Evolutionary conservation across 2,888 invertebrate species (phyloP).

Genomic region (Nymphalis c-album): DNA sequence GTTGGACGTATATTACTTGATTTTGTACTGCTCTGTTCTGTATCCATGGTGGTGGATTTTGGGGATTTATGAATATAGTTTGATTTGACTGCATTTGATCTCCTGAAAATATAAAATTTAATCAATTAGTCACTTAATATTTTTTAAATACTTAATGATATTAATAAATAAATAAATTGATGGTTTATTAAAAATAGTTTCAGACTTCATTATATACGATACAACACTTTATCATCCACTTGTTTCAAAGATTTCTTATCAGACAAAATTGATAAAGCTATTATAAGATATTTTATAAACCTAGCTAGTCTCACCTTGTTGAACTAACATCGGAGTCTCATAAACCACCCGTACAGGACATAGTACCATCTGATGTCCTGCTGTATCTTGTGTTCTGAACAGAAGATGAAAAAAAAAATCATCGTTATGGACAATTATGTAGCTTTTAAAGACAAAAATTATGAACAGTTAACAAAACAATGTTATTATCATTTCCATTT

Average conservation of each 20-base stretch:
- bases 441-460: too few relatives aligned
- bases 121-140: neutral
- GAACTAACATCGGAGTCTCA: constrained; percentile 67
- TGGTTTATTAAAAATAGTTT: neutral
- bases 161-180: too few relatives aligned
- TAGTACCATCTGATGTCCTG: constrained; percentile 63
- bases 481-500: too few relatives aligned
- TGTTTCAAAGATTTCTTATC: neutral
- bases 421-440: too few relatives aligned
- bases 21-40: constrained; percentile 63
- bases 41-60: constrained; percentile 74
- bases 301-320: constrained; percentile 55
- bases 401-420: neutral
- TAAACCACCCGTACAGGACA: constrained; percentile 71
- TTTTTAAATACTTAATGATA: too few relatives aligned
- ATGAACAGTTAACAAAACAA: too few relatives aligned
- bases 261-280: neutral
- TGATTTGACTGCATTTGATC: constrained; percentile 67
- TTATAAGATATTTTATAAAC: neutral
- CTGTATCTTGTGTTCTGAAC: constrained; percentile 49
- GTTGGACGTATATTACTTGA: constrained; percentile 69
- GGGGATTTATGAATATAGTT: constrained; percentile 65
- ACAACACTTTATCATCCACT: neutral
- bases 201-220: neutral
- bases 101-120: constrained; percentile 52